Evolutionary conservation across 2,797 vertebrate genomes (phyloP).

Genomic region (Capromys pilorides): DNA sequence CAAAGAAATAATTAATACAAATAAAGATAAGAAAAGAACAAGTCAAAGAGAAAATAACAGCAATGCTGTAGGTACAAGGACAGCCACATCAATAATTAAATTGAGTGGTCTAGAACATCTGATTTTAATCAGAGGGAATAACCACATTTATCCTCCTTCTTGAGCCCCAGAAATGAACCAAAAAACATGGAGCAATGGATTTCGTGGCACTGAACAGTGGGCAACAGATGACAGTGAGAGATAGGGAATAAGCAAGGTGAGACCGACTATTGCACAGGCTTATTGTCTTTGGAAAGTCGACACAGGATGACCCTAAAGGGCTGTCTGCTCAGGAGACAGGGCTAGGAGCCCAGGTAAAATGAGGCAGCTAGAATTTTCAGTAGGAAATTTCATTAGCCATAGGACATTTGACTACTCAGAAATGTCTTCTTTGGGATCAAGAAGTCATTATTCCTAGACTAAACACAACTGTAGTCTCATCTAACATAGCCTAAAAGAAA

Average conservation of each 20-base stretch:
- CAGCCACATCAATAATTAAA: not conserved
- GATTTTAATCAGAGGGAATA: constrained; percentile 11
- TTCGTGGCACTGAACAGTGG: not conserved
- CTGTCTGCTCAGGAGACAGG: not conserved
- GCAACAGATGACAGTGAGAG: not conserved
- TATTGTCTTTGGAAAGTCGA: not conserved
- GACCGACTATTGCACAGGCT: not conserved
- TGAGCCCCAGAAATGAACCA: not conserved
- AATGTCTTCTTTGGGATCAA: not conserved
- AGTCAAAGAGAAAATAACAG: not conserved
- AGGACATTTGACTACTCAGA: not conserved
- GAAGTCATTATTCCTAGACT: not conserved
- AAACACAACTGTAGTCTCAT: not conserved
- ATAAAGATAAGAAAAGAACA: not conserved
- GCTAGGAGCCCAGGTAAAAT: not conserved
- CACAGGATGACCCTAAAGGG: not conserved
- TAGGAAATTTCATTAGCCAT: not conserved
- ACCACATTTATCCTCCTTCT: not conserved
- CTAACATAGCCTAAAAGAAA: not conserved
- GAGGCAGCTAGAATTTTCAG: not conserved
- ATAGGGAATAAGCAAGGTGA: not conserved
- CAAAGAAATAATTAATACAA: constrained; percentile 43
- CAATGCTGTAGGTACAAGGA: not conserved
- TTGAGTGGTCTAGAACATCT: not conserved
- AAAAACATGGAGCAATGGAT: not conserved